Evolutionary conservation across 1,140 invertebrate species (phyloP), one percentile per base, ranked within the genome.

Genomic region (Cotesia vestalis): DNA sequence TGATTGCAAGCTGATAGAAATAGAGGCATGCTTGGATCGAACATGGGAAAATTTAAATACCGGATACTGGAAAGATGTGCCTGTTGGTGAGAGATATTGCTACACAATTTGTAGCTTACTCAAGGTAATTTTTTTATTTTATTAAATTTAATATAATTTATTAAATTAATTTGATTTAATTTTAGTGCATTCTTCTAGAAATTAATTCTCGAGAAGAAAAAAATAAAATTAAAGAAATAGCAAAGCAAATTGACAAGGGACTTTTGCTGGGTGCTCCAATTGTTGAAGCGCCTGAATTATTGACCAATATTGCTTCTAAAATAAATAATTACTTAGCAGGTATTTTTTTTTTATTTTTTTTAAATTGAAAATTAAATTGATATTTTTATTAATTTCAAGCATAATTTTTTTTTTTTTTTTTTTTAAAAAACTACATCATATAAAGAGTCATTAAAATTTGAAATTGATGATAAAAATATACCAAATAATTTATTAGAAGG

Each of bases 61-160:
- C 59, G 95, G 95, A 0, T 90, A 95, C 78, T 97, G 95, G 93
- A 94, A 92, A 87, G 89, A 92, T 79, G 94, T 96, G 11, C 84
- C 89, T 38, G 73, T 89, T 53, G 83, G 78, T 20, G 83, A 89
- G 59, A 87, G 91, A 77, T 89, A 90, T 80, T 87, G 88, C 60
- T 92, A 92, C 79, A 90, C 91, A 11, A 80, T 92, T 60, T 89
- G 88, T 4, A 88, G 89, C 75, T 90, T 90, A 73, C 78, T 92
- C 11, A 91, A 91, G 85, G 90, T 91, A 83, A 72, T 17, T 35
- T 35, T 34, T 51, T 69, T 52, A 1, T 64, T 8, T 38, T 35
- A 61, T 4, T 0, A 11, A 20, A n/a, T 38, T 59, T 55, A 38
- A 11, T 59, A 17, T 38, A 20, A 51, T 69, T 62, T 66, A 63